Evolutionary conservation across 2,888 invertebrate species (phyloP).

Genomic region (Callosobruchus maculatus): DNA sequence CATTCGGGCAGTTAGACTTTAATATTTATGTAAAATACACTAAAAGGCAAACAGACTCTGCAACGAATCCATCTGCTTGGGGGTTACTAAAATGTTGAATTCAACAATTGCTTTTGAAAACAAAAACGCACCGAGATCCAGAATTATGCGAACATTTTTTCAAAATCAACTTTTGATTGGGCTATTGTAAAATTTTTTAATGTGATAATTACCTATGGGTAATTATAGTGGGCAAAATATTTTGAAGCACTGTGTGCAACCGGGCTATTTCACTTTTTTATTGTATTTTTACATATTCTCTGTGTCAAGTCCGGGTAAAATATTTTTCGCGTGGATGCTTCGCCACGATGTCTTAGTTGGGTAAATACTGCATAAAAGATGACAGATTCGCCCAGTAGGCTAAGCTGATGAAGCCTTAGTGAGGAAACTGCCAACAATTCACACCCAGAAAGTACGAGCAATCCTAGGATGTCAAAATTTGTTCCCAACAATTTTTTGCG

Average conservation of each 20-base stretch:
- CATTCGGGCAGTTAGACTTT: slow-evolving; percentile 49
- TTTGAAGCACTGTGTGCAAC: slow-evolving; percentile 52
- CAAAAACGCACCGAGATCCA: slow-evolving; percentile 13
- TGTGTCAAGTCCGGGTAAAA: slow-evolving; percentile 14
- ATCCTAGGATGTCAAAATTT: background rate
- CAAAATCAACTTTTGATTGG: slow-evolving; percentile 39
- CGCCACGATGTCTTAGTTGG: slow-evolving; percentile 27
- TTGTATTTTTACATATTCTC: slow-evolving; percentile 35
- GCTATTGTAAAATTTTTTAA: slow-evolving; percentile 47
- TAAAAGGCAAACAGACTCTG: slow-evolving; percentile 21
- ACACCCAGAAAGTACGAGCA: slow-evolving; percentile 19
- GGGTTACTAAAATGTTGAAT: slow-evolving; percentile 38
- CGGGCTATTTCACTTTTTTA: slow-evolving; percentile 48
- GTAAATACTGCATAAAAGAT: slow-evolving; percentile 29
- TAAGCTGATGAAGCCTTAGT: slow-evolving; percentile 14
- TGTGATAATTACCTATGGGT: slow-evolving; percentile 34
- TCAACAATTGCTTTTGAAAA: slow-evolving; percentile 33
- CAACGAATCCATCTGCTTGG: slow-evolving; percentile 13
- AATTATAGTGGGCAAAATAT: slow-evolving; percentile 45
- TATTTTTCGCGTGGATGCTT: slow-evolving; percentile 10
- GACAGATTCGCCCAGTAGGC: slow-evolving; percentile 24
- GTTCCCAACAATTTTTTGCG: background rate
- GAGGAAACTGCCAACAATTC: slow-evolving; percentile 32
- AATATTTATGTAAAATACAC: slow-evolving; percentile 52
- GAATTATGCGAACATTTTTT: slow-evolving; percentile 17